Evolutionary conservation across 1,140 invertebrate genomes (phyloP), one percentile per base, ranked within the genome.

Genomic region (Cherax destructor): DNA sequence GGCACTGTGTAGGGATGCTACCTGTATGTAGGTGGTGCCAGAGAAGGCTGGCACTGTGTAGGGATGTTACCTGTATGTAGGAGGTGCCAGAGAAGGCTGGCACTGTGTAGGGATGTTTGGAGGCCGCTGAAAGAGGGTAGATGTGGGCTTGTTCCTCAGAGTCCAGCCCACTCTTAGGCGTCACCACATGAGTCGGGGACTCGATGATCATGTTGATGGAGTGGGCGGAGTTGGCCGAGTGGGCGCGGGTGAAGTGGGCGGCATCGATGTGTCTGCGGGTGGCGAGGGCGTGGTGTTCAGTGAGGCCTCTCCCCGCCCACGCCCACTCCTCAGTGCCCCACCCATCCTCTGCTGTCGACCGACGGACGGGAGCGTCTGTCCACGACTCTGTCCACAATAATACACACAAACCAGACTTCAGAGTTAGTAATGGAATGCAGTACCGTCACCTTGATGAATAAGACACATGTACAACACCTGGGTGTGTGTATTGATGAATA

Each of bases 331-430:
- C 89, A n/a, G 89, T 90, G 11, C 76, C 87, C 92, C 92, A 92
- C 10, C 89, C 92, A 30, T 92, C 92, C 83, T 92, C 92, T 0
- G 89, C 87, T 3, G 92, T 92, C 21, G 92, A 92, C 4, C 92
- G 76, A 0, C 92, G 72, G 4, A 92, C 80, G 41, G 92, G 92
- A 1, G 92, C 87, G 83, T 92, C 92, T 7, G 92, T 92, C 88
- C 88, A 90, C 0, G 88, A 86, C 21, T 90, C 85, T 87, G 83
- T 30, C 30, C 16, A 72, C 21, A 69, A 16, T 59, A 16, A 59
- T 3, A 41, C 30, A 41, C 30, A 41, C 30, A 41, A 41, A 41
- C 30, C 30, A 41, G 30, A 2, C 30, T 41, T 41, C 30, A 41
- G 2, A 1, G 30, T 2, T 41, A 41, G 2, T 0, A 0, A 1